Percentiles rank a stretch among this genome's conserved stretches.
Evolutionary conservation across 2,113 vertebrate genomes (phyloP).

Genomic region (Tragelaphus scriptus): DNA sequence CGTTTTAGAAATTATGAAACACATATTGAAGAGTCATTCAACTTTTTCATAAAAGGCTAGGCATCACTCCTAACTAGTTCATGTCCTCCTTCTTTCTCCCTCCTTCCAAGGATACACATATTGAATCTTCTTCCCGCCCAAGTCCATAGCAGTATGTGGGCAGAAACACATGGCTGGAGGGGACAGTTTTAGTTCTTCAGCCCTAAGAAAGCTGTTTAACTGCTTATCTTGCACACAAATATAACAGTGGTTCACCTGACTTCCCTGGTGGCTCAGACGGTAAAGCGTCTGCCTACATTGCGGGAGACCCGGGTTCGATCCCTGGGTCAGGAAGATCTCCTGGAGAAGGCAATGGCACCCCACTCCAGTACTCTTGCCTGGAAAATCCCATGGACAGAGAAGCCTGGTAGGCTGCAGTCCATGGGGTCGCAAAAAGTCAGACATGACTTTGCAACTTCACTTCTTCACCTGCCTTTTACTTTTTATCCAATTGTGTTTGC

Average conservation of each 20-base stretch:
- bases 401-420: neutral
- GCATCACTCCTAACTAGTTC: neutral
- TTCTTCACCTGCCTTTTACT: neutral
- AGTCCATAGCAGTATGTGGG: neutral
- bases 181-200: neutral
- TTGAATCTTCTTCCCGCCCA: neutral
- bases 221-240: neutral
- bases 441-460: neutral
- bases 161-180: neutral
- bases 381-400: neutral
- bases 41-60: neutral
- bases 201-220: neutral
- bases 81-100: neutral
- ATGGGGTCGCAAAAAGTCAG: rapidly evolving
- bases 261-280: neutral
- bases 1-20: neutral
- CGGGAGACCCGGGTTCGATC: rapidly evolving
- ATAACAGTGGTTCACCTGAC: neutral
- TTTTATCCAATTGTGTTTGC: neutral
- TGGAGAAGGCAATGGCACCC: neutral
- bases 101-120: neutral
- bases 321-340: neutral
- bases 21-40: neutral
- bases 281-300: neutral
- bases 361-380: neutral